Conservation (phyloP, 1,140 invertebrate genomes). For the Drosophila ogumai region DNA sequence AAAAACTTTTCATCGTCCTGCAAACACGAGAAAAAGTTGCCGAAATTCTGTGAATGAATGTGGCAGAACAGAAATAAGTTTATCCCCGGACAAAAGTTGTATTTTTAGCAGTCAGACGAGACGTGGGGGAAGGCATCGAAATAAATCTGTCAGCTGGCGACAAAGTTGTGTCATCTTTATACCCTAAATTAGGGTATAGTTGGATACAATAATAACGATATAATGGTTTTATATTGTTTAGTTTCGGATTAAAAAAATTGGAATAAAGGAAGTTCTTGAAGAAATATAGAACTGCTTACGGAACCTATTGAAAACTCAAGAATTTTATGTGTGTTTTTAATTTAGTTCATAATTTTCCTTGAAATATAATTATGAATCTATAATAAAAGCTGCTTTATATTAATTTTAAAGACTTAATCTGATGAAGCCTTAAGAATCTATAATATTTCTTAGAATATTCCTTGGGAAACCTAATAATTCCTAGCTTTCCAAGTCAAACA, state of each 20-base stretch:
- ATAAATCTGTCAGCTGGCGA: constrained; percentile 43
- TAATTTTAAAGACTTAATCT: no score
- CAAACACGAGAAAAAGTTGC: constrained; percentile 23
- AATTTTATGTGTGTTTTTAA: no score
- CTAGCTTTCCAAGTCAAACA: no score
- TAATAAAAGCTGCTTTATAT: no score
- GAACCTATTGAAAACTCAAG: no score
- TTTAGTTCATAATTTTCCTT: no score
- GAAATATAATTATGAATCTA: no score
- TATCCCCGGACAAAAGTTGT: constrained; percentile 38
- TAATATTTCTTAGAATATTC: no score
- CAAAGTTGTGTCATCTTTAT: constrained; percentile 32
- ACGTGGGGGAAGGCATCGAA: constrained; percentile 3
- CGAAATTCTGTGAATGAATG: constrained; percentile 66
- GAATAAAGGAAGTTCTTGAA: background rate
- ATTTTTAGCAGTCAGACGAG: constrained; percentile 49
- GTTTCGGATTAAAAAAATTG: background rate
- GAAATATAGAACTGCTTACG: background rate
- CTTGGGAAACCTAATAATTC: no score
- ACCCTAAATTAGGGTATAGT: constrained; percentile 6
- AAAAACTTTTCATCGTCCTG: constrained; percentile 44
- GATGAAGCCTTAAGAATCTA: no score
- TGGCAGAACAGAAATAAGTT: constrained; percentile 50
- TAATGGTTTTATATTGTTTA: no score
- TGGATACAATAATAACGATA: background rate